These are phyloP conservation scores for Glyptemys insculpta DNA, from an alignment of 2,797 vertebrate species.

Conservation along the genomic window DNA sequence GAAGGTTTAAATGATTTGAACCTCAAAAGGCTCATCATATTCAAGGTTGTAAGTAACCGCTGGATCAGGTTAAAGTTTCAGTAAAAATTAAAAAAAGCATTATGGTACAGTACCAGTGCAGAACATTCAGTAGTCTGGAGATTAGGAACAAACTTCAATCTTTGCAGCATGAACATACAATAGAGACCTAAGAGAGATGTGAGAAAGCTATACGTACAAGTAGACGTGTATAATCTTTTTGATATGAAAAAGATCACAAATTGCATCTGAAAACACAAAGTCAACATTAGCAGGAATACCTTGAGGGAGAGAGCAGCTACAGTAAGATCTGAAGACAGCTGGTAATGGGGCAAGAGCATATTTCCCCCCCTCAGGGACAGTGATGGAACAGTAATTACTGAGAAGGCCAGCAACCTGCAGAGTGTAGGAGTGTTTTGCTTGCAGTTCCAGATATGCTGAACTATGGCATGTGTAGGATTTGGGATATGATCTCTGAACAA, in stretches of 20 bases:
- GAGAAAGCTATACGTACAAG: conserved; percentile 26
- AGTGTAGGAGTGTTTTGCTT: conserved; percentile 33
- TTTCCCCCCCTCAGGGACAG: neutral
- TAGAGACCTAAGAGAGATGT: neutral
- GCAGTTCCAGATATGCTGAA: conserved; percentile 35
- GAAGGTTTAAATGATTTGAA: neutral
- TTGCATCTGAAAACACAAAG: conserved; percentile 53
- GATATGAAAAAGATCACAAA: conserved; percentile 53
- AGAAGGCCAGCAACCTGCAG: conserved; percentile 26
- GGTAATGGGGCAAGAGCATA: conserved; percentile 52
- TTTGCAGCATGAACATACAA: neutral
- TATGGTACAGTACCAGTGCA: conserved; percentile 9
- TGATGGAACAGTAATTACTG: conserved; percentile 23
- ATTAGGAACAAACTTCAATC: neutral
- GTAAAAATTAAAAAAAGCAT: neutral
- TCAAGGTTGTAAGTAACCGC: neutral
- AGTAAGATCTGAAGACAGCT: conserved; percentile 53
- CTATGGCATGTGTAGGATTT: neutral
- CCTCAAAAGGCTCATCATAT: neutral
- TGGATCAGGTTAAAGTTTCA: conserved; percentile 6
- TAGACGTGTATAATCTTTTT: conserved; percentile 19
- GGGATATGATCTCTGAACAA: conserved; percentile 24
- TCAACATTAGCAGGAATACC: conserved; percentile 39
- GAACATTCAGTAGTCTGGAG: neutral
- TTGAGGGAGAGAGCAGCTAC: neutral